Evolutionary conservation across 1,140 invertebrate genomes (phyloP), one percentile per base, ranked within the genome.

Genomic region (Asbolus verrucosus): DNA sequence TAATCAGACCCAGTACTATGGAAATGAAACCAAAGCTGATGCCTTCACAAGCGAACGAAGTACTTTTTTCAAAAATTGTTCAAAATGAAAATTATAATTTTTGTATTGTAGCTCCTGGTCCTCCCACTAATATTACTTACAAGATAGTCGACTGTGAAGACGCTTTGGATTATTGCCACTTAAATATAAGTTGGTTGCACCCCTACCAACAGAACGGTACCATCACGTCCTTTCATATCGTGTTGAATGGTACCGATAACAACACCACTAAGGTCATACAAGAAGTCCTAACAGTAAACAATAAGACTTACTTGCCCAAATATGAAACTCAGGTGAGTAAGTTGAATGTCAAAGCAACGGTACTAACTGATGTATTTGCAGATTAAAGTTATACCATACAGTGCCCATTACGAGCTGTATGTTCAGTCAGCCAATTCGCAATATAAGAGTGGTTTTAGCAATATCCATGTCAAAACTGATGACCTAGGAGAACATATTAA

Each of bases 321-420:
- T 78, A 78, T 54, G 69, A 69, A 15, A 72, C 75, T 60, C 73
- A 77, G 70, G 76, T 76, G 46, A 73, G 61, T 59, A 19, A 27
- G 30, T 33, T 6, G 19, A 33, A 30, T 5, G 9, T 30, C 38
- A 62, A 13, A 18, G 9, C 16, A 65, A 63, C 8, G 33, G 61
- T 4, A 60, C 15, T n/a, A 2, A 67, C 14, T n/a, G n/a, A 66
- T 50, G 50, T 65, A 5, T 19, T 74, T 74, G 67, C 41, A 77
- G 76, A 68, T 78, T 8, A 75, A 73, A 73, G 69, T 74, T 50
- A 36, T 78, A 14, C 75, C 76, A 8, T 78, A 73, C 46, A 71
- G 72, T 43, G 69, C 61, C 14, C 54, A 70, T 24, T 76, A 76
- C 46, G 71, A 71, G 14, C 15, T 78, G 1, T 74, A 67, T 13